These are phyloP conservation scores for Mobula birostris DNA, from an alignment of 2,113 vertebrate species.

Conservation along the genomic window DNA sequence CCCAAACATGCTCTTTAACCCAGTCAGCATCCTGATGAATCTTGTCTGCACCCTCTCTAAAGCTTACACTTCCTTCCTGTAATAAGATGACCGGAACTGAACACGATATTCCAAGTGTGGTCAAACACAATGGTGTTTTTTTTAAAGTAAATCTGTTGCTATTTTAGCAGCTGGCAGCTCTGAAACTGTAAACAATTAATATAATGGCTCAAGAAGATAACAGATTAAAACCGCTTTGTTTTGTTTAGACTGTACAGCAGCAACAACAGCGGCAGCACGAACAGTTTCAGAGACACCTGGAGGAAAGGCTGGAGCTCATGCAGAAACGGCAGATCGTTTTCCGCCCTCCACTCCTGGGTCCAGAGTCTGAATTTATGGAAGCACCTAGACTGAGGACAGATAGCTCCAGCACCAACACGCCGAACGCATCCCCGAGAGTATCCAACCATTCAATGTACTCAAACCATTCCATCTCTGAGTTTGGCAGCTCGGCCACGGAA, in stretches of 20 bases:
- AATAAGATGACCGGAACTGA: too few species aligned
- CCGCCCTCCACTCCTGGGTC: conserved; percentile 46
- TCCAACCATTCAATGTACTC: conserved; percentile 79
- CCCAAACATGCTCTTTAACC: too few species aligned
- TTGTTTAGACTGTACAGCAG: conserved; percentile 71
- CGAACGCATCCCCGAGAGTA: conserved; percentile 75
- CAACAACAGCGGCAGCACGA: conserved; percentile 87
- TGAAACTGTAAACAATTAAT: too few species aligned
- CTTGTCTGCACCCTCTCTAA: too few species aligned
- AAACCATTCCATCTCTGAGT: conserved; percentile 67
- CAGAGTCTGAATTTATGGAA: conserved; percentile 71
- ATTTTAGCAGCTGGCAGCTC: neutral
- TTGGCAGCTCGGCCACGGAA: conserved; percentile 65
- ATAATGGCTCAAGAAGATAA: neutral
- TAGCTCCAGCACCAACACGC: conserved; percentile 82
- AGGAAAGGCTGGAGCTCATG: conserved; percentile 81
- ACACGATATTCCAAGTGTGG: too few species aligned
- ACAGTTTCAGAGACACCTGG: conserved; percentile 81
- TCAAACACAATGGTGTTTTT: too few species aligned
- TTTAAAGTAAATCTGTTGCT: neutral
- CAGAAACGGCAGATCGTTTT: conserved; percentile 80
- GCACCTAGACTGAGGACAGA: conserved; percentile 57
- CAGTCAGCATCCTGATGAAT: too few species aligned
- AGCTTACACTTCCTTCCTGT: too few species aligned
- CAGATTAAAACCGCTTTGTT: neutral